Evolutionary conservation across 2,113 vertebrate genomes (phyloP).

Genomic region (Mustela nigripes): DNA sequence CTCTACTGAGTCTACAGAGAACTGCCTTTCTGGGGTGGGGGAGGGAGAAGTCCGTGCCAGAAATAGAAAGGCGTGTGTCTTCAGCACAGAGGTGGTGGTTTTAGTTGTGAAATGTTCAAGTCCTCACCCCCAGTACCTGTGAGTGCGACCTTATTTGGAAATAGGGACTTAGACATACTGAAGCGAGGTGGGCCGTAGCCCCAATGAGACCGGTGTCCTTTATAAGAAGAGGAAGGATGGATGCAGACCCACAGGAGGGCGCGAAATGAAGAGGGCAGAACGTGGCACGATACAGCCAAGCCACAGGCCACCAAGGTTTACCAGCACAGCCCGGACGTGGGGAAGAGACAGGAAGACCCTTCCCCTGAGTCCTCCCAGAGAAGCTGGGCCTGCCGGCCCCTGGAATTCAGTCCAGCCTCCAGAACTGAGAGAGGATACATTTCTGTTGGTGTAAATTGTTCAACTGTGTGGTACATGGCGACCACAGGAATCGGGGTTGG

Average conservation of each 20-base stretch:
- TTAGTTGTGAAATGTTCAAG: not conserved
- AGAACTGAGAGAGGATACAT: not conserved
- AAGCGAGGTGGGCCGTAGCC: not conserved
- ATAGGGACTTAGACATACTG: not conserved
- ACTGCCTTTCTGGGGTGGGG: not conserved
- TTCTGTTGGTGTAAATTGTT: not conserved
- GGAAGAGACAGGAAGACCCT: not conserved
- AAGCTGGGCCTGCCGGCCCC: rapidly evolving
- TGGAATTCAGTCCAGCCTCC: not conserved
- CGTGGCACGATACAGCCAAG: rapidly evolving
- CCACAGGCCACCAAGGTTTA: not conserved
- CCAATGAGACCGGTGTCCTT: not conserved
- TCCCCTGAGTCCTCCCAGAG: no score
- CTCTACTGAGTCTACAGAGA: not conserved
- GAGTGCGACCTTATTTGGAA: not conserved
- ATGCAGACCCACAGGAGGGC: not conserved
- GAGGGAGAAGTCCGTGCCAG: no score
- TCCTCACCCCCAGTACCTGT: not conserved
- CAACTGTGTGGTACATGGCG: rapidly evolving
- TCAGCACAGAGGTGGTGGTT: not conserved
- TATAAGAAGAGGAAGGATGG: not conserved
- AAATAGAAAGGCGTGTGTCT: not conserved
- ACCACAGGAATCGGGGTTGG: rapidly evolving
- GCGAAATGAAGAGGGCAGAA: not conserved
- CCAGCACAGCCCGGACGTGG: not conserved